Percentiles rank a stretch among this genome's conserved stretches.
These are phyloP conservation scores for Chlorodrepanis virens DNA, from an alignment of 2,113 vertebrate species.

Conservation along the genomic window DNA sequence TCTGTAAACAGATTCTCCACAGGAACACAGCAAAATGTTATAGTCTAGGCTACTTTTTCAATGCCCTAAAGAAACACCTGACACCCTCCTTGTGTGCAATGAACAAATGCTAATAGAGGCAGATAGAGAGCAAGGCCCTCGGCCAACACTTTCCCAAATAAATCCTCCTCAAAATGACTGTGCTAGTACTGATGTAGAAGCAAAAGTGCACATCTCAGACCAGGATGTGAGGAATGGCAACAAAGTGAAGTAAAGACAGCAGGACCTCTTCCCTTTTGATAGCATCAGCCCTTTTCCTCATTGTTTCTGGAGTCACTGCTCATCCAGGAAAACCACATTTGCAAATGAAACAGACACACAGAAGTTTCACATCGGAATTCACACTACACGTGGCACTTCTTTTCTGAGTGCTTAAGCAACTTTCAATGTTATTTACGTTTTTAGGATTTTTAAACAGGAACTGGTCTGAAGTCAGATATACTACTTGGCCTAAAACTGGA, in stretches of 20 bases:
- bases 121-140: not conserved
- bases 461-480: not conserved
- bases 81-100: not conserved
- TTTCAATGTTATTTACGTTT: not conserved
- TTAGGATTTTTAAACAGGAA: not conserved
- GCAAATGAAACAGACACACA: not conserved
- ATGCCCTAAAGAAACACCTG: not conserved
- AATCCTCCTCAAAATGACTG: not conserved
- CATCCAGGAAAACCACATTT: not conserved
- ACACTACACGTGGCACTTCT: fast-evolving
- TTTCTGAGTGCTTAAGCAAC: not conserved
- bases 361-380: not conserved
- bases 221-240: not conserved
- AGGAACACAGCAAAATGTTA: not conserved
- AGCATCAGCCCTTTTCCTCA: not conserved
- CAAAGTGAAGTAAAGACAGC: not conserved
- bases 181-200: not conserved
- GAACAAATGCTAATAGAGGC: not conserved
- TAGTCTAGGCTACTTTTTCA: not conserved
- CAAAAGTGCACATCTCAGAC: not conserved
- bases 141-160: not conserved
- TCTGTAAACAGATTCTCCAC: not conserved
- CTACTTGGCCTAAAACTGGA: not conserved
- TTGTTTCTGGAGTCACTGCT: not conserved
- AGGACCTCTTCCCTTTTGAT: not conserved